Base-by-base conservation (phyloP, 2,113 vertebrate species). In the Tupaia chinensis region DNA sequence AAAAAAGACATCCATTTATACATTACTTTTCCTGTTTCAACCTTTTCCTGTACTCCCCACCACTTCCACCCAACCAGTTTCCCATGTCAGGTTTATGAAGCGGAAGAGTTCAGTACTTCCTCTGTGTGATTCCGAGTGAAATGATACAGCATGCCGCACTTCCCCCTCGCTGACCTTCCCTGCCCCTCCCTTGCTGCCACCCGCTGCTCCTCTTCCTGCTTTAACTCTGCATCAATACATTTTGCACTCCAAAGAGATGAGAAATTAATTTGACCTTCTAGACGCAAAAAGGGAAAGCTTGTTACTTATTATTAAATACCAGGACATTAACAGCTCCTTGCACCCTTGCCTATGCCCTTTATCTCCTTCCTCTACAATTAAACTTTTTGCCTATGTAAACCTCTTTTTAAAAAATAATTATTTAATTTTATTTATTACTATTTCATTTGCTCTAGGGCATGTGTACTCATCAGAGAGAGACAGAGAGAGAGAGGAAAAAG, bases 41-140 rank as follows among this genome's bases (percentile, higher is more conserved):
- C 23, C 60, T 74, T 29, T 32, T n/a, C 66, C 22, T 13, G 15
- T 3, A 20, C 77, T 60, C 12, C 61, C 32, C 9, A 0, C 14
- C 65, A n/a, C 34, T 58, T 86, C 66, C 60, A 79, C 68, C 60
- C 53, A 27, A 17, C 66, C 11, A 10, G 32, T 23, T 61, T 69
- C 56, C 81, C 12, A 4, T 2, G 54, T 60, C 20, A 76, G 66
- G 69, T 17, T 91, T 77, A 88, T 60, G 54, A 77, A 91, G 44
- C 72, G 3, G 29, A 85, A 6, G 17, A 8, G 11, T 63, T 95
- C 17, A 14, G 16, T 72, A 88, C 87, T 91, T 91, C 93, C 69
- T 90, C 74, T 94, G 94, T 68, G 60, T 92, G 56, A 65, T 80
- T 92, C 95, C 80, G 15, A 53, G 82, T 80, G 60, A 88, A 92